Base-by-base conservation (phyloP, 2,888 invertebrate species). In the Parasteatoda lunata region DNA sequence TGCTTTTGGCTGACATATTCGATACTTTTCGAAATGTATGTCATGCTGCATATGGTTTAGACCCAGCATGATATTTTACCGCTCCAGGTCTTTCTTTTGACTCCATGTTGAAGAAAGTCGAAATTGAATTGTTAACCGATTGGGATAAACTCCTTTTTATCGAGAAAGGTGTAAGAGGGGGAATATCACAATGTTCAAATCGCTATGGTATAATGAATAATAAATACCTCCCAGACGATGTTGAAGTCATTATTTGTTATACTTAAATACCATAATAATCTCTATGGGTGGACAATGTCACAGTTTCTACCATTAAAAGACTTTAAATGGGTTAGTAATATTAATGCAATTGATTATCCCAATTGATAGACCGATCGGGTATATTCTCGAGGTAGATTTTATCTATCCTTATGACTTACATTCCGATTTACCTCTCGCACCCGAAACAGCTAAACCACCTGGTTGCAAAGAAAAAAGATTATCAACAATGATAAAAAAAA, bases 1-100 rank as follows among this genome's bases (percentile, higher is more conserved):
- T 90, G 30, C 84, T 90, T 15, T 89, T 91, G 47, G 90, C 90
- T 52, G 90, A 91, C 90, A 90, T 91, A 47, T 91, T 91, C 90
- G 90, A 91, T 83, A 89, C 83, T 11, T 91, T 91, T 84, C 88
- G 91, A 89, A 85, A 89, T 52, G 77, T 90, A 49, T 89, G 90
- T 88, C 52, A 89, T 3, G 15, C 86, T 30, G 78, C 87, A 30
- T 91, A 91, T 82, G 82, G 89, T 68, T 79, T 91, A 54, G 90
- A 91, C 84, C 90, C 90, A 8, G 13, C 48, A 5, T 70, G 68
- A 11, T 91, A 91, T 82, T 90, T 84, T 75, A 90, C 90, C 5
- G 81, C 88, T 64, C 91, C 91, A 5, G 90, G 90, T 13, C 87
- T 91, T 68, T 89, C 90, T 52, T 91, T 91, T 90, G 90, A 90